Conservation (phyloP, 2,797 vertebrate species). For the Lepilemur ruficaudatus region DNA sequence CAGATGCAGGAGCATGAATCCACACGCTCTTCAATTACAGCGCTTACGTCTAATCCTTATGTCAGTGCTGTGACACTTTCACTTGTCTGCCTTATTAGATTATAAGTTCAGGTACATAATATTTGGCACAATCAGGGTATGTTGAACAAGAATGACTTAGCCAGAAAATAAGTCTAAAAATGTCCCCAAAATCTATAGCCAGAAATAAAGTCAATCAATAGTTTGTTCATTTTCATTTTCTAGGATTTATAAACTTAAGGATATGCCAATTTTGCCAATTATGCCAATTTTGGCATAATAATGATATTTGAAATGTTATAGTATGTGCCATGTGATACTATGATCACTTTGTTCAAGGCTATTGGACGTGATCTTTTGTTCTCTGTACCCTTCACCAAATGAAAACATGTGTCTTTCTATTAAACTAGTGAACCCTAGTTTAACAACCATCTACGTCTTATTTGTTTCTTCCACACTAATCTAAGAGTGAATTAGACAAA, state of each 20-base stretch:
- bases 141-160: background rate
- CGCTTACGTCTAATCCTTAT: background rate
- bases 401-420: background rate
- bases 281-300: background rate
- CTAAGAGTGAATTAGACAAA: background rate
- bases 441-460: background rate
- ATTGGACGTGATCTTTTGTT: background rate
- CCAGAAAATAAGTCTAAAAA: background rate
- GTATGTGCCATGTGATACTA: background rate
- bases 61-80: background rate
- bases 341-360: background rate
- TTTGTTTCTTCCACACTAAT: background rate
- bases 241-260: slow-evolving; percentile 31
- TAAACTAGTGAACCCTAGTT: background rate
- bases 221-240: slow-evolving; percentile 30
- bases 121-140: background rate
- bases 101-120: background rate
- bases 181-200: background rate
- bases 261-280: too few relatives aligned
- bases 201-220: background rate
- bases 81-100: background rate
- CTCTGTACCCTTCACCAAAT: background rate
- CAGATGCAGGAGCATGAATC: background rate
- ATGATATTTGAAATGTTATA: background rate
- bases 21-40: background rate